A percentile compares a stretch with the other conserved stretches of the same genome.
Conservation (phyloP, 1,140 invertebrate genomes). For the Calephelis virginiensis region DNA sequence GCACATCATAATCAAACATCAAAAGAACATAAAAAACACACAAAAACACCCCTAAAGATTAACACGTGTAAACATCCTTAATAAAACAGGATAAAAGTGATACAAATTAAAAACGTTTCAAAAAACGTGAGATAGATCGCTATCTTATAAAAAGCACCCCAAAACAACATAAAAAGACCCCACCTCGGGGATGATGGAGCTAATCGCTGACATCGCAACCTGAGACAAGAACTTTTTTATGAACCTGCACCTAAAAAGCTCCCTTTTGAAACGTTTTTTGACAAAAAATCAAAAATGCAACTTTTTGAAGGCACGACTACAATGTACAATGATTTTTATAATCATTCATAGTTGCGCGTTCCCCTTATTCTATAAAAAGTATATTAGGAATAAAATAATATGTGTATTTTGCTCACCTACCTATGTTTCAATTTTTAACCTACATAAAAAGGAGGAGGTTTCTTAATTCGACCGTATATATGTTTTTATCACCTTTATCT, state of each 20-base stretch:
- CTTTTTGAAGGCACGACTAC: background rate
- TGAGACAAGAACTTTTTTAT: background rate
- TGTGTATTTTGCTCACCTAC: no score
- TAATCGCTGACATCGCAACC: conserved; percentile 3
- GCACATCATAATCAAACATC: background rate
- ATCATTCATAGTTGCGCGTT: no score
- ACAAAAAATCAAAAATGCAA: no score
- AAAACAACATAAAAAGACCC: conserved; percentile 15
- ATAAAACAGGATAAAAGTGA: conserved; percentile 56
- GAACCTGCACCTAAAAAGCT: background rate
- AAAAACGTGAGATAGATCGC: conserved; percentile 68
- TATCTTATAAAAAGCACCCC: conserved; percentile 27
- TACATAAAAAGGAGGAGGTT: no score
- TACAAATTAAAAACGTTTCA: conserved; percentile 49
- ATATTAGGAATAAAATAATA: no score
- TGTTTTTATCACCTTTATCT: no score
- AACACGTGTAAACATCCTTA: conserved; percentile 63
- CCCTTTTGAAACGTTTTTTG: background rate
- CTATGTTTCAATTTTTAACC: no score
- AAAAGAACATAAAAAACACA: background rate
- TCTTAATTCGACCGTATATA: no score
- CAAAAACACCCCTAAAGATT: conserved; percentile 41
- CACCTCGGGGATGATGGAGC: background rate
- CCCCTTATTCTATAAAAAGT: no score
- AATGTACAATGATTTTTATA: no score